Percentiles rank a stretch among this genome's conserved stretches.
Conservation (phyloP, 2,113 vertebrate genomes). For the Chionis minor region DNA sequence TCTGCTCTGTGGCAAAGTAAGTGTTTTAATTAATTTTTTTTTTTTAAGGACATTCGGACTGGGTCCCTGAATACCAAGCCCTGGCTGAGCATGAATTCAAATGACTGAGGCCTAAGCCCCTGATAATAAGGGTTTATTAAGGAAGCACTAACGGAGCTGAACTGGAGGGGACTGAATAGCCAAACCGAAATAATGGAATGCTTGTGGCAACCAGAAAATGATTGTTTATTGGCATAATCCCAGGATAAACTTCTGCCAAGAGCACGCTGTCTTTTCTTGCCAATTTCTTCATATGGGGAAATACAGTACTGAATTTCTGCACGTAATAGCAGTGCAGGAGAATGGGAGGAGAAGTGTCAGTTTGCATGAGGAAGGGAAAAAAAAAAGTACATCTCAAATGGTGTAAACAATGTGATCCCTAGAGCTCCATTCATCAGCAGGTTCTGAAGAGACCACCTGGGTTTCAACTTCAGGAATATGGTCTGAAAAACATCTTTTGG, state of each 20-base stretch:
- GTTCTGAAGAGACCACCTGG: background rate
- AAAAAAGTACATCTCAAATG: background rate
- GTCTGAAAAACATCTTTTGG: background rate
- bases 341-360: background rate
- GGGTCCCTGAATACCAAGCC: background rate
- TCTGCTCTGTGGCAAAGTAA: background rate
- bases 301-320: constrained; percentile 42
- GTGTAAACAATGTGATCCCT: background rate
- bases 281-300: constrained; percentile 52
- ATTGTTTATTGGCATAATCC: constrained; percentile 57
- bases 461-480: background rate
- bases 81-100: constrained; percentile 27
- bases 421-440: background rate
- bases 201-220: constrained; percentile 64
- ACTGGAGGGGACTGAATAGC: constrained; percentile 34
- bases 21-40: background rate
- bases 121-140: constrained; percentile 59
- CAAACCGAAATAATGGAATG: constrained; percentile 42
- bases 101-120: constrained; percentile 17
- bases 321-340: background rate
- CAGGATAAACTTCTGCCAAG: constrained; percentile 53
- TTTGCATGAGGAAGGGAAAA: background rate
- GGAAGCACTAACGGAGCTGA: constrained; percentile 2
- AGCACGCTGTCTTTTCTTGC: constrained; percentile 8
- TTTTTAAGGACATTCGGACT: background rate